Evolutionary conservation across 2,888 invertebrate genomes (phyloP).

Genomic region (Harpalus rufipes): DNA sequence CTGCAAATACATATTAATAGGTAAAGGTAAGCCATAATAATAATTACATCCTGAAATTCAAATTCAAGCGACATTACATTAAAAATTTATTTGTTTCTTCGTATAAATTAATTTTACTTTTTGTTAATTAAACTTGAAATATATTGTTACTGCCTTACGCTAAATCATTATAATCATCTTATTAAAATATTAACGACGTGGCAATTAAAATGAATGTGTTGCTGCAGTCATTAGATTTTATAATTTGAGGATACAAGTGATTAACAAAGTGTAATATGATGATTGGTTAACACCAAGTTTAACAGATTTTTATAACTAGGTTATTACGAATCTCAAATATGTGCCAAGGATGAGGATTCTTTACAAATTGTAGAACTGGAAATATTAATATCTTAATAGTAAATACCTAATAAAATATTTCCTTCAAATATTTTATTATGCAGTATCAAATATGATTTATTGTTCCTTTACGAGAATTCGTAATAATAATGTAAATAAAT

Average conservation of each 20-base stretch:
- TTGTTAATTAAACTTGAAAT: conserved; percentile 34
- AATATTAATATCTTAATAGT: not conserved
- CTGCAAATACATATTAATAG: not conserved
- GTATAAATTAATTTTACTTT: conserved; percentile 19
- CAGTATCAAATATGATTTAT: too few relatives aligned
- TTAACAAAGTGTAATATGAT: not conserved
- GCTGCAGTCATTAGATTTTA: conserved; percentile 42
- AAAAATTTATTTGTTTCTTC: not conserved
- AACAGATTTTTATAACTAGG: conserved; percentile 31
- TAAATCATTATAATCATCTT: conserved; percentile 33
- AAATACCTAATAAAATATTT: not conserved
- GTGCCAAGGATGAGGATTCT: conserved; percentile 9
- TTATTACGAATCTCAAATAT: not conserved
- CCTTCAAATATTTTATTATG: too few relatives aligned
- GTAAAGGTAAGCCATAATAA: conserved; percentile 1
- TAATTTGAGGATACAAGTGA: conserved; percentile 37
- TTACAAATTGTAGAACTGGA: not conserved
- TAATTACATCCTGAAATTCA: not conserved
- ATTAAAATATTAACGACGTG: conserved; percentile 35
- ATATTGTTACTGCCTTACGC: conserved; percentile 17
- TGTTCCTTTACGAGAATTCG: too few relatives aligned
- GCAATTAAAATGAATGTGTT: conserved; percentile 50
- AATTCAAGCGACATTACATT: not conserved
- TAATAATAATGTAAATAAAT: too few relatives aligned
- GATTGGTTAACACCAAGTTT: not conserved